Evolutionary conservation across 2,113 vertebrate genomes (phyloP), one percentile per base, ranked within the genome.

Genomic region (Corapipo altera): DNA sequence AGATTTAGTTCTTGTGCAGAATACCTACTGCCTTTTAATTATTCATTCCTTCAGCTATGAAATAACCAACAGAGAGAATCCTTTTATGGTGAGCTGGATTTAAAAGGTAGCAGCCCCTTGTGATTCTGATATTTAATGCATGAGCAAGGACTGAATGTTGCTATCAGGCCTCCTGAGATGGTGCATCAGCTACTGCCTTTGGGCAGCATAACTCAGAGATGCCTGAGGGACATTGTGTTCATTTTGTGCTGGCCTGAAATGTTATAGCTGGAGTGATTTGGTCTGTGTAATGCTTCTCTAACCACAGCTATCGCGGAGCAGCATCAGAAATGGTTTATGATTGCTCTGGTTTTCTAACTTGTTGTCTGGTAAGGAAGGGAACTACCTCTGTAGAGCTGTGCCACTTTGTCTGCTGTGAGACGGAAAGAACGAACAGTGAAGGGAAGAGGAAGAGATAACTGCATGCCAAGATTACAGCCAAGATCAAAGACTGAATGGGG

Each of bases 111-210:
- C 49, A 89, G 51, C 58, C 33, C 39, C 88, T 66, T 74, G 59
- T 73, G 58, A 64, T 17, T 82, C 28, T 71, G 70, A 65, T 88
- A 91, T 88, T 94, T 80, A 82, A 78, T 92, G 64, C 41, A 89
- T 52, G 76, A 89, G 59, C 4, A 30, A 66, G 64, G 75, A 83
- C 57, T 39, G 65, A 88, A 66, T 92, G 78, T 77, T 74, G 39
- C 76, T 83, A 11, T 66, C 54, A 41, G 54, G 72, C 81, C 93
- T 71, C 89, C 64, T 58, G 78, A 83, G 92, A 80, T 19, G 26
- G 58, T 57, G 64, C 54, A 86, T 90, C 83, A 85, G 72, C 87
- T 87, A 80, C 94, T 85, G 91, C 94, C 92, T 88, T 95, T 51
- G 58, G 94, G 93, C 86, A 88, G 88, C 32, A 8, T 70, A 65